phyloP scores from a whole-genome alignment of 2,113 vertebrate genomes.

The Indicator maculatus region DNA sequence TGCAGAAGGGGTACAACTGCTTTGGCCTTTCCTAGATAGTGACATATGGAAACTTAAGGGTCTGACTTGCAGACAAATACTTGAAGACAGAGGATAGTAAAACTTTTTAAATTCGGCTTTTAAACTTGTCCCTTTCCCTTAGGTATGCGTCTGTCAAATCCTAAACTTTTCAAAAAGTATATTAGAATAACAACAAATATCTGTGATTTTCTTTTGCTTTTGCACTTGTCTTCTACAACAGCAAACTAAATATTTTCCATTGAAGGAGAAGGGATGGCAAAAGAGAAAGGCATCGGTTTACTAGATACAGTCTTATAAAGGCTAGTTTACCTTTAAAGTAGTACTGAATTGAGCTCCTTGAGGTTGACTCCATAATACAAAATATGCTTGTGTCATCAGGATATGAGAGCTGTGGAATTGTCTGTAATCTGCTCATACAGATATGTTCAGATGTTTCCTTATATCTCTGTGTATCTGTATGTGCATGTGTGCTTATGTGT shows the following conservation, averaged over 20 bases:
- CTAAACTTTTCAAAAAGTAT: neutral
- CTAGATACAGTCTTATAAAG: neutral
- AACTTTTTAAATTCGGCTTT: neutral
- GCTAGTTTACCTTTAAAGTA: neutral
- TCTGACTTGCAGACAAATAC: neutral
- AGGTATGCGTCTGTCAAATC: neutral
- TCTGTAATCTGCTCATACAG: neutral
- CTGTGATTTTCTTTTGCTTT: neutral
- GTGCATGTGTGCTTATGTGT: neutral
- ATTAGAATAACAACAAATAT: neutral
- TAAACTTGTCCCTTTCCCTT: neutral
- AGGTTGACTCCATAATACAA: neutral
- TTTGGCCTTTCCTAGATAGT: neutral
- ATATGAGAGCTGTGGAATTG: neutral
- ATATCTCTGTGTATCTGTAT: neutral
- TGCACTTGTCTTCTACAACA: neutral
- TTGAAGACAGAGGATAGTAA: neutral
- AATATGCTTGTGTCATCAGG: neutral
- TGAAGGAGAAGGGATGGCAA: neutral
- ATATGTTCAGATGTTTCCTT: neutral
- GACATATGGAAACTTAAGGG: neutral
- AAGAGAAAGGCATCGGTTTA: neutral
- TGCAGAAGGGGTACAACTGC: neutral
- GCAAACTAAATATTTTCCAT: neutral
- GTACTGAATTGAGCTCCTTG: neutral